Evolutionary conservation across 2,888 invertebrate species (phyloP).

Genomic region (Drosophila robusta): DNA sequence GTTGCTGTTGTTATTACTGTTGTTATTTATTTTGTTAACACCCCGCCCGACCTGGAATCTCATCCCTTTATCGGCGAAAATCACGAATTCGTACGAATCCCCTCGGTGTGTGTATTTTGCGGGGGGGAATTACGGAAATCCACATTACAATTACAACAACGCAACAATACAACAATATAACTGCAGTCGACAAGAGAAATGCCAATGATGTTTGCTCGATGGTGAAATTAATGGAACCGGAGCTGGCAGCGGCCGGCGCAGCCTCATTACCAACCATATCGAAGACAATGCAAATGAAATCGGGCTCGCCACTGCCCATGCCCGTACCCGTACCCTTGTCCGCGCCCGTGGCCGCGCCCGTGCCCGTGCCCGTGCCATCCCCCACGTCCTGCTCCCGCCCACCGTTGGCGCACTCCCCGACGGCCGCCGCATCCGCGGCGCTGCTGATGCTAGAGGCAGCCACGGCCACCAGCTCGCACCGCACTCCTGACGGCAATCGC

Average conservation of each 20-base stretch:
- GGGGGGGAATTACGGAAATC: slow-evolving; percentile 27
- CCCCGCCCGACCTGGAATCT: slow-evolving; percentile 25
- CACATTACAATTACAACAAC: neutral
- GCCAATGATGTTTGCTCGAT: slow-evolving; percentile 82
- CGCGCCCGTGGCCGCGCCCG: neutral
- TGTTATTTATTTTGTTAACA: slow-evolving; percentile 62
- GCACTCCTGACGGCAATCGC: slow-evolving; percentile 64
- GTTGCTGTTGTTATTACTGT: slow-evolving; percentile 40
- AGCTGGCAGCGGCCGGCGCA: slow-evolving; percentile 36
- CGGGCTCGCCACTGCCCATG: slow-evolving; percentile 28
- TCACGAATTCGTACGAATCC: slow-evolving; percentile 30
- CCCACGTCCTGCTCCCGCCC: slow-evolving; percentile 8
- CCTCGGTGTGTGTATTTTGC: slow-evolving; percentile 5
- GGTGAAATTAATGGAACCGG: slow-evolving; percentile 81
- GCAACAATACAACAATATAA: slow-evolving; percentile 29
- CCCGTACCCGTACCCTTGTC: neutral
- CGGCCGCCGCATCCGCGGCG: slow-evolving; percentile 64
- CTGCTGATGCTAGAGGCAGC: slow-evolving; percentile 56
- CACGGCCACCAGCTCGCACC: slow-evolving; percentile 62
- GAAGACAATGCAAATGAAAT: slow-evolving; percentile 56
- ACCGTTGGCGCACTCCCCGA: slow-evolving; percentile 56
- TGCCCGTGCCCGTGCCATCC: slow-evolving; percentile 10
- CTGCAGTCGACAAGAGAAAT: slow-evolving; percentile 81
- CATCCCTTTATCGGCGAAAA: slow-evolving; percentile 25
- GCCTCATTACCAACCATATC: slow-evolving; percentile 50